phyloP scores from a whole-genome alignment of 2,888 invertebrate genomes.

The Morpho achilles region DNA sequence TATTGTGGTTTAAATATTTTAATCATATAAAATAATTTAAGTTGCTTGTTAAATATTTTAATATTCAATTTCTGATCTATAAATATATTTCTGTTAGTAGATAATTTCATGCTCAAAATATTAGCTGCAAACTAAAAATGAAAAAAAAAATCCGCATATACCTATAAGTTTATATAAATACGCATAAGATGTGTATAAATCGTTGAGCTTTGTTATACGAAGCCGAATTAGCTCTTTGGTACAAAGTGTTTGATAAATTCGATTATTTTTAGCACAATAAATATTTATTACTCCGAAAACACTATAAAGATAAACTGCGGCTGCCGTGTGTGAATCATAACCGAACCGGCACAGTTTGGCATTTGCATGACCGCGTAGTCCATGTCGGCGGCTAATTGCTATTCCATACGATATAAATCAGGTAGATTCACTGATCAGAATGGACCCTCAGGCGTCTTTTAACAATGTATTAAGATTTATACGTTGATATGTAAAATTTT shows the following conservation, averaged over 20 bases:
- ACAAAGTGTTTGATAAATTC: conserved; percentile 25
- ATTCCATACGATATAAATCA: conserved; percentile 64
- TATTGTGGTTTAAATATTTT: conserved; percentile 28
- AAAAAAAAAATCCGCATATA: neutral
- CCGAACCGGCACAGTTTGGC: conserved; percentile 48
- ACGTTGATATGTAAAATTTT: conserved; percentile 4
- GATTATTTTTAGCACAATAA: conserved; percentile 27
- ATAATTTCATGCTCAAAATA: too few relatives aligned
- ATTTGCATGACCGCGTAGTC: conserved; percentile 54
- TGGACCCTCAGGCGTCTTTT: conserved; percentile 24
- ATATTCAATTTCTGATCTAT: neutral
- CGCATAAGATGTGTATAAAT: conserved; percentile 1
- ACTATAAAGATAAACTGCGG: conserved; percentile 38
- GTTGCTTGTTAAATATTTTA: neutral
- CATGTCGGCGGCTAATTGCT: conserved; percentile 58
- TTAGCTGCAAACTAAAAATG: neutral
- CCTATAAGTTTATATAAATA: neutral
- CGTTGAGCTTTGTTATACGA: conserved; percentile 34
- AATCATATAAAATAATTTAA: neutral
- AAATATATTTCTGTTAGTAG: neutral
- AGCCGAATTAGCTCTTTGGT: conserved; percentile 18
- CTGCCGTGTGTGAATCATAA: conserved; percentile 58
- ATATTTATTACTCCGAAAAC: conserved; percentile 27
- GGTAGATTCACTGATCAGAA: conserved; percentile 33
- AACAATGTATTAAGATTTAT: conserved; percentile 15